Evolutionary conservation across 1,140 invertebrate species (phyloP).

Genomic region (Hydropsyche tenuis): DNA sequence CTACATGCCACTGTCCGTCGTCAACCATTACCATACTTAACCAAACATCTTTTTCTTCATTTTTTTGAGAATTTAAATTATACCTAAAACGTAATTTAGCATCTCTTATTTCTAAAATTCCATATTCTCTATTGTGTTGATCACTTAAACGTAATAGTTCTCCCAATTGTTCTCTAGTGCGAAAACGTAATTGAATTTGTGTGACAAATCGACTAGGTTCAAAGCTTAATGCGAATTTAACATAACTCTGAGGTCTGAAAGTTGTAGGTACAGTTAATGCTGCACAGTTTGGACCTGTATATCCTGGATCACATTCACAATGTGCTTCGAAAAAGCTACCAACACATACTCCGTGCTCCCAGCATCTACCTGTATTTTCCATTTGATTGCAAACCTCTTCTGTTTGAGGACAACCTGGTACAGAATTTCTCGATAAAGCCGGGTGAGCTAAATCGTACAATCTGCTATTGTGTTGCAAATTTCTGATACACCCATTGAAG

Average conservation of each 20-base stretch:
- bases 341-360: conserved; percentile 71
- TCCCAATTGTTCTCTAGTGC: conserved; percentile 70
- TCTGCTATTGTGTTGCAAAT: conserved; percentile 73
- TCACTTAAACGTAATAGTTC: conserved; percentile 69
- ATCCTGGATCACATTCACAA: conserved; percentile 72
- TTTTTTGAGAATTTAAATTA: conserved; percentile 69
- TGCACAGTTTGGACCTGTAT: conserved; percentile 66
- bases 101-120: conserved; percentile 70
- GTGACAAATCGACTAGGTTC: conserved; percentile 69
- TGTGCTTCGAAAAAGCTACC: conserved; percentile 65
- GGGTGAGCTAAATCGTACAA: conserved; percentile 69
- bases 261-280: conserved; percentile 65
- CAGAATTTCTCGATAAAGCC: conserved; percentile 63
- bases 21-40: conserved; percentile 67
- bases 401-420: conserved; percentile 66
- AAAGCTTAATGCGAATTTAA: conserved; percentile 73
- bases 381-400: conserved; percentile 64
- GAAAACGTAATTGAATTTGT: conserved; percentile 70
- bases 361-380: conserved; percentile 60
- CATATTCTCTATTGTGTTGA: conserved; percentile 71
- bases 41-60: conserved; percentile 65
- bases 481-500: conserved; percentile 74
- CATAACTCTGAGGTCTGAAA: conserved; percentile 70
- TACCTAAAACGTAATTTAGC: conserved; percentile 67
- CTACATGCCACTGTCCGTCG: conserved; percentile 77